phyloP scores from a whole-genome alignment of 2,113 vertebrate species.

The Saguinus imperator region DNA sequence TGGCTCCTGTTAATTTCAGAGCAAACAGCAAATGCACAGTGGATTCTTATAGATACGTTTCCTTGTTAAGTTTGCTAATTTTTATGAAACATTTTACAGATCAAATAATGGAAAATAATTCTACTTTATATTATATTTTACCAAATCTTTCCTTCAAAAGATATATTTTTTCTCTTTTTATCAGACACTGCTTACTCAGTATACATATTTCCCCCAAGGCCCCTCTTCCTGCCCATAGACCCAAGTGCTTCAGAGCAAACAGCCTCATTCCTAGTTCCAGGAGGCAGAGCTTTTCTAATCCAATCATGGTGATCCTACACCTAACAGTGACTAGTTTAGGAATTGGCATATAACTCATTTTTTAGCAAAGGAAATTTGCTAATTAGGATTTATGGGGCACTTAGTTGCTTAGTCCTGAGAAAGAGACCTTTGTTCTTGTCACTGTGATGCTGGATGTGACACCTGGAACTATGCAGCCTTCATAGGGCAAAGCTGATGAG shows the following conservation, averaged over 20 bases:
- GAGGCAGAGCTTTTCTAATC: background rate
- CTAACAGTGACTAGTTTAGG: background rate
- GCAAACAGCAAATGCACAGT: background rate
- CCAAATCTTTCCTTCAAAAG: background rate
- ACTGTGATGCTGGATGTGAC: background rate
- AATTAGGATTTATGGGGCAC: background rate
- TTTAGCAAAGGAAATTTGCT: background rate
- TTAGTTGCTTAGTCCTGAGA: background rate
- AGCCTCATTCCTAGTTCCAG: background rate
- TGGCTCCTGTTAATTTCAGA: conserved; percentile 7
- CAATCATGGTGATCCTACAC: background rate
- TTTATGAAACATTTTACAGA: background rate
- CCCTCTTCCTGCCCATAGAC: background rate
- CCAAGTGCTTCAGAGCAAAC: background rate
- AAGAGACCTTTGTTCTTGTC: background rate
- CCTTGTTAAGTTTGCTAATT: background rate
- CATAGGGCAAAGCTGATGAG: background rate
- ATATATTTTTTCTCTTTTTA: background rate
- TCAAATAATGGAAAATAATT: background rate
- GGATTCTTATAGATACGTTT: background rate
- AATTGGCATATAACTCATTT: background rate
- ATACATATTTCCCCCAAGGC: background rate
- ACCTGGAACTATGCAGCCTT: background rate
- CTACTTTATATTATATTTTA: background rate
- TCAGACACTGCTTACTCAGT: background rate